Evolutionary conservation across 2,888 invertebrate species (phyloP), one percentile per base, ranked within the genome.

Genomic region (Drosophila tanythrix): DNA sequence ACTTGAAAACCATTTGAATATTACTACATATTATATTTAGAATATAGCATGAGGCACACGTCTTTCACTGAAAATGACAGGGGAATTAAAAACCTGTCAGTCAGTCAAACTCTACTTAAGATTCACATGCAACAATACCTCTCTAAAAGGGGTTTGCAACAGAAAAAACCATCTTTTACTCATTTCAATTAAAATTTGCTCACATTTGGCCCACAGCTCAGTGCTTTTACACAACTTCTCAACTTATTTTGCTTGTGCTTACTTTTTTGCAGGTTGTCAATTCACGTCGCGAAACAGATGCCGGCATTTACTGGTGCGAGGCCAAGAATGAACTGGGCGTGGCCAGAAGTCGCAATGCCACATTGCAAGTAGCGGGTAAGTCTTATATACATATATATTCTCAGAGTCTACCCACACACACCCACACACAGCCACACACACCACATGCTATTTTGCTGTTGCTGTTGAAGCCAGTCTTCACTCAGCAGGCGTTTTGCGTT

Each of bases 281-380:
- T 93, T 96, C 96, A 83, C 95, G 97, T 91, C 96, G 96, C 77
- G 97, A 97, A 92, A 87, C 87, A 83, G 87, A 87, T 89, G 96
- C 96, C 58, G 98, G 98, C 31, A 95, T 96, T 4, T 98, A 98
- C 92, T 97, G 97, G 96, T 98, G 98, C 92, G 96, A 97, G 92
- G 98, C 97, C 0, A 95, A 95, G 70, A 98, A 98, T 92, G 95
- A 95, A 27, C 94, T 96, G 87, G 98, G 98, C 51, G 96, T 96
- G 81, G 97, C 96, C 36, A 94, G 96, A 82, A 97, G 97, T 92
- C 94, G 96, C 86, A 97, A 97, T 93, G 98, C 97, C 60, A 97
- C 97, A 11, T 94, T 98, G 79, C 96, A 97, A 91, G 97, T 97
- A 86, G 97, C 97, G 92, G 96, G 97, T 97, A 94, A 94, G 95